Base-by-base conservation (phyloP, 2,888 invertebrate species). In the Alviniconcha strummeri region DNA sequence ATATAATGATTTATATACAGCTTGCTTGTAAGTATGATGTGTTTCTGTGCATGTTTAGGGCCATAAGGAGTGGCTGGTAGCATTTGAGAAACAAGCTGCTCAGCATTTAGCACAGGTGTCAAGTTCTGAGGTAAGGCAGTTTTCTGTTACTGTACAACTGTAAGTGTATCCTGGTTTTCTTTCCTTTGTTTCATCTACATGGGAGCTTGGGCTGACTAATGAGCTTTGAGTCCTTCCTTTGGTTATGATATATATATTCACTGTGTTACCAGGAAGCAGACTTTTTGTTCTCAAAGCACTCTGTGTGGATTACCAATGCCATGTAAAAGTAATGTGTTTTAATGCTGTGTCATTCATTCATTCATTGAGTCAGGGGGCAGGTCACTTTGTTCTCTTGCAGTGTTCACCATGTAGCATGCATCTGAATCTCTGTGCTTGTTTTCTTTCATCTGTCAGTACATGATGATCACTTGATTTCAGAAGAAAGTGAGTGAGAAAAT, bases 51-150 rank as follows among this genome's bases (percentile, higher is more conserved):
- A 17, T 82, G 78, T 71, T 56, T 85, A 92, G 92, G 86, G 77
- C 84, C 91, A 92, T 85, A 90, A 89, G 84, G 89, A 90, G 64
- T 92, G 92, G 92, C 88, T 92, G 86, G 83, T 85, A 54, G 83
- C 88, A 64, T 92, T 91, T 89, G 91, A 92, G 82, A 89, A 90
- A 79, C 87, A 91, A 85, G 90, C 89, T 19, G 80, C 85, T 55
- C 86, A 85, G 79, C 88, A 90, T 67, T 79, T 88, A 57, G 19
- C 79, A 69, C 85, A 84, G 36, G n/a, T 79, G 17, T 82, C 85
- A 13, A 56, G 69, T 6, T 56, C 83, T 11, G 79, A n/a, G 82
- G 82, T 82, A 69, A 56, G 57, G 36, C 36, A 36, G 36, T 36
- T 36, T 36, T 36, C 36, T 36, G 36, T 36, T 36, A 36, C 3